Conservation (phyloP, 1,140 invertebrate species). For the Trichonephila clavipes region DNA sequence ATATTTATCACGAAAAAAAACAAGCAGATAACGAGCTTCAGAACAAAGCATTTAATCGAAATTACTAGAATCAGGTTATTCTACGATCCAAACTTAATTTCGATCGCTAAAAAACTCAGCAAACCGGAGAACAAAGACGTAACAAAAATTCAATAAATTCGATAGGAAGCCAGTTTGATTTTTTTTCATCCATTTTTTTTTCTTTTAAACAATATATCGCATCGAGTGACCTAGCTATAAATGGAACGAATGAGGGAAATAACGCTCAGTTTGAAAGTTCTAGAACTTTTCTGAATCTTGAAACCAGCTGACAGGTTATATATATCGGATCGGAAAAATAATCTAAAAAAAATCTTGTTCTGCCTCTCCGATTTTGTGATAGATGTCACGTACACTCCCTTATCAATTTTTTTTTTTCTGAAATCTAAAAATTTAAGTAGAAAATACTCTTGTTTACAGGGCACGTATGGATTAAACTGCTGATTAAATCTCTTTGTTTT, state of each 20-base stretch:
- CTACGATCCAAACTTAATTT: neutral
- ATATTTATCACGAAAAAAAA: neutral
- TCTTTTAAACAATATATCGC: neutral
- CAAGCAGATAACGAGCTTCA: neutral
- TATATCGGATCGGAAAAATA: conserved; percentile 35
- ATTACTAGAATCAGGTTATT: neutral
- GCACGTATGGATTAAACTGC: neutral
- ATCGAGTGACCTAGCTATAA: neutral
- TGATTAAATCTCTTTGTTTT: neutral
- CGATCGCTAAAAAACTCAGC: neutral
- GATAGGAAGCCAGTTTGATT: neutral
- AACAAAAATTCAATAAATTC: conserved; percentile 36
- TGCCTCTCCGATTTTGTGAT: conserved; percentile 50
- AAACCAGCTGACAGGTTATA: conserved; percentile 46
- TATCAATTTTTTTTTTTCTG: conserved; percentile 10
- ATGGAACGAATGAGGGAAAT: neutral
- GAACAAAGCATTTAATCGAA: neutral
- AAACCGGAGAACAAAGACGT: neutral
- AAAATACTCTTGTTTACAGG: conserved; percentile 33
- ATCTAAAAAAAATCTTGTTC: neutral
- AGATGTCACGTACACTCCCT: conserved; percentile 59
- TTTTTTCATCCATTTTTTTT: neutral
- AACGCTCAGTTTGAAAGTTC: conserved; percentile 8
- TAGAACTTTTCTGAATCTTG: neutral
- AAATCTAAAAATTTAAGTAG: neutral